These are phyloP conservation scores for Zosterops japonicus DNA, from an alignment of 2,113 vertebrate genomes.

Conservation along the genomic window DNA sequence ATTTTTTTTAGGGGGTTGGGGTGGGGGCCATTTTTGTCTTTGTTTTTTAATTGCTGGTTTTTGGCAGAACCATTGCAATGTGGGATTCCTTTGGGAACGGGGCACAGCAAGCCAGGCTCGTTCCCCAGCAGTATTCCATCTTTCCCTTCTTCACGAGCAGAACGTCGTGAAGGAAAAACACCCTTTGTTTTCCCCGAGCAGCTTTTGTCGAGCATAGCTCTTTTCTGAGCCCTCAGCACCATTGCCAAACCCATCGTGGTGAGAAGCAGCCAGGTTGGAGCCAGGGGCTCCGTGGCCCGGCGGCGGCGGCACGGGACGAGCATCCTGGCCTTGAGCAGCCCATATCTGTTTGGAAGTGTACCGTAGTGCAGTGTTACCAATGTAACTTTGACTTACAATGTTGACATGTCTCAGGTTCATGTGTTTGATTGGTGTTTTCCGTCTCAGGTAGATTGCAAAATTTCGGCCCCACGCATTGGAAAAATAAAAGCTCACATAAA, in stretches of 20 bases:
- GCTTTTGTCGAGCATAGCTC: slow-evolving; percentile 54
- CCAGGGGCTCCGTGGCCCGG: not conserved
- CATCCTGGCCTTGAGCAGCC: slow-evolving; percentile 62
- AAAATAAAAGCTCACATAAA: not conserved
- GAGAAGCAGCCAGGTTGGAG: slow-evolving; percentile 48
- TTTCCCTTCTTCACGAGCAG: slow-evolving; percentile 14
- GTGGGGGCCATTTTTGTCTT: not conserved
- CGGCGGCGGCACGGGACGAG: slow-evolving; percentile 1
- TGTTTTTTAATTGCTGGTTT: slow-evolving; percentile 12
- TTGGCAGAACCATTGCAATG: slow-evolving; percentile 50
- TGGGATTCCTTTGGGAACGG: slow-evolving; percentile 55
- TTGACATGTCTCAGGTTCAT: slow-evolving; percentile 87
- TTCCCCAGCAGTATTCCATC: slow-evolving; percentile 5
- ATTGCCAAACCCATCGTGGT: slow-evolving; percentile 19
- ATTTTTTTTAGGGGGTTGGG: not conserved
- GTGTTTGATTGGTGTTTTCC: slow-evolving; percentile 86
- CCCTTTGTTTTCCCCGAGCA: not conserved
- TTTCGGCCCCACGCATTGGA: slow-evolving; percentile 81
- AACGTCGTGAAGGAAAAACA: not conserved
- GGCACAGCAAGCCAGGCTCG: not conserved
- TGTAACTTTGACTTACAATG: slow-evolving; percentile 82
- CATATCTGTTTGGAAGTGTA: slow-evolving; percentile 77
- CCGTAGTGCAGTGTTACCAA: slow-evolving; percentile 82
- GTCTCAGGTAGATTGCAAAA: slow-evolving; percentile 86
- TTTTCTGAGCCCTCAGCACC: slow-evolving; percentile 62